phyloP scores from a whole-genome alignment of 2,888 invertebrate species.

The Athripsodes cinereus region DNA sequence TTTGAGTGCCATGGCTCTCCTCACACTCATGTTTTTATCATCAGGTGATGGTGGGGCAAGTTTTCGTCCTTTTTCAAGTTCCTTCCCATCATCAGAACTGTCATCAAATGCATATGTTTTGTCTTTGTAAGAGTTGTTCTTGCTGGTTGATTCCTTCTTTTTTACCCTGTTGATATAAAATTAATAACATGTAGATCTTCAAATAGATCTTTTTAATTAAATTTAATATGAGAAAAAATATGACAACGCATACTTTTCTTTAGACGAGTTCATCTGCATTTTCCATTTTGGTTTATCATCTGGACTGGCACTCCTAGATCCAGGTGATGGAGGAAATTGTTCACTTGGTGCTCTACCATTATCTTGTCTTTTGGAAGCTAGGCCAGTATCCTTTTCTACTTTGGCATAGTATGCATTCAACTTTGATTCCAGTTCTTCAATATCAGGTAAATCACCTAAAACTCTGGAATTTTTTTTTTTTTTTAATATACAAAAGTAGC shows the following conservation, averaged over 20 bases:
- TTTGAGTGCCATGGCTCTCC: conserved; percentile 58
- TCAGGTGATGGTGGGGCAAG: conserved; percentile 36
- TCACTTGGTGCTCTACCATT: conserved; percentile 38
- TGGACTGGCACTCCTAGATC: conserved; percentile 46
- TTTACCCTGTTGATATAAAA: conserved; percentile 44
- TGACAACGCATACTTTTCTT: conserved; percentile 42
- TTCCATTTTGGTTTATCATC: conserved; percentile 56
- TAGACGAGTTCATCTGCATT: conserved; percentile 60
- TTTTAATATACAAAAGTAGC: no score
- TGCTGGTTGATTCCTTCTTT: conserved; percentile 55
- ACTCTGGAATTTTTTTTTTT: conserved; percentile 48
- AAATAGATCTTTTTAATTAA: not conserved
- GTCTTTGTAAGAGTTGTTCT: conserved; percentile 46
- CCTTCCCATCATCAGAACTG: conserved; percentile 41
- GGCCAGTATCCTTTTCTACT: conserved; percentile 58
- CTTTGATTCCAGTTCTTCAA: conserved; percentile 71
- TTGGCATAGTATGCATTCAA: conserved; percentile 72
- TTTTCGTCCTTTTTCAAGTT: conserved; percentile 28
- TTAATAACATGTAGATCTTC: not conserved
- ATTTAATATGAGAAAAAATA: conserved; percentile 3
- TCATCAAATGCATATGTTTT: conserved; percentile 49
- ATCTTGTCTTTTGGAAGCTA: conserved; percentile 44
- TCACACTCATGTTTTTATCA: conserved; percentile 55
- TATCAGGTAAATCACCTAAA: conserved; percentile 63
- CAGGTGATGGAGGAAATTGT: conserved; percentile 32